phyloP scores from a whole-genome alignment of 2,797 vertebrate genomes.

The Chelidonichthys spinosus region DNA sequence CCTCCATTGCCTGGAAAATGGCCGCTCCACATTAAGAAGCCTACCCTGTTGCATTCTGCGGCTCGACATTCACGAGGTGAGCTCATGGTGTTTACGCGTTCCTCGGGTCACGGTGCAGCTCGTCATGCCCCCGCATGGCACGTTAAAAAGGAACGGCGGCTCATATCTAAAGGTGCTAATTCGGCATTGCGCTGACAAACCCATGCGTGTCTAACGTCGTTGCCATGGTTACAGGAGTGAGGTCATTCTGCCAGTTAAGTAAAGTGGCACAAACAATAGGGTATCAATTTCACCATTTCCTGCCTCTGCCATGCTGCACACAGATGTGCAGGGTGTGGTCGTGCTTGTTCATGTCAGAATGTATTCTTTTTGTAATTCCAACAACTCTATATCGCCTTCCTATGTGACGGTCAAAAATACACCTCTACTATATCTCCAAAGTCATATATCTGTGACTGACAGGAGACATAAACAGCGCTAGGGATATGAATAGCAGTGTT shows the following conservation, averaged over 20 bases:
- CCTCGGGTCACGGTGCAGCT: constrained; percentile 43
- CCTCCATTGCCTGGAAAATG: constrained; percentile 41
- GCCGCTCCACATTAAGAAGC: constrained; percentile 32
- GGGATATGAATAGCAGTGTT: constrained; percentile 65
- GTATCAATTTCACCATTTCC: constrained; percentile 27
- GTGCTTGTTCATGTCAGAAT: constrained; percentile 18
- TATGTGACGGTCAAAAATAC: constrained; percentile 59
- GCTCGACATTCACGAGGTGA: constrained; percentile 47
- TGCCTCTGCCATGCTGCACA: neutral
- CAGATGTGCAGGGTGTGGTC: constrained; percentile 28
- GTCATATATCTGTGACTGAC: constrained; percentile 58
- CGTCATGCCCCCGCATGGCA: constrained; percentile 26
- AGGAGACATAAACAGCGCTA: constrained; percentile 49
- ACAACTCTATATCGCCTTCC: constrained; percentile 39
- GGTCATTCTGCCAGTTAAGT: constrained; percentile 34
- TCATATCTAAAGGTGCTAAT: constrained; percentile 43
- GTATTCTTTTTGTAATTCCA: constrained; percentile 37
- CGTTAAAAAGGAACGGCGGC: constrained; percentile 34
- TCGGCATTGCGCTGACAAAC: constrained; percentile 39
- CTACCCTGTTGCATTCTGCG: constrained; percentile 44
- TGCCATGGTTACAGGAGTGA: constrained; percentile 41
- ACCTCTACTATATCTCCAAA: constrained; percentile 30
- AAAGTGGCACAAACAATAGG: constrained; percentile 33
- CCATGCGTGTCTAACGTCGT: constrained; percentile 29
- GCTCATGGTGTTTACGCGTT: constrained; percentile 44